Evolutionary conservation across 1,140 invertebrate genomes (phyloP), one percentile per base, ranked within the genome.

Genomic region (Theocolax elegans): DNA sequence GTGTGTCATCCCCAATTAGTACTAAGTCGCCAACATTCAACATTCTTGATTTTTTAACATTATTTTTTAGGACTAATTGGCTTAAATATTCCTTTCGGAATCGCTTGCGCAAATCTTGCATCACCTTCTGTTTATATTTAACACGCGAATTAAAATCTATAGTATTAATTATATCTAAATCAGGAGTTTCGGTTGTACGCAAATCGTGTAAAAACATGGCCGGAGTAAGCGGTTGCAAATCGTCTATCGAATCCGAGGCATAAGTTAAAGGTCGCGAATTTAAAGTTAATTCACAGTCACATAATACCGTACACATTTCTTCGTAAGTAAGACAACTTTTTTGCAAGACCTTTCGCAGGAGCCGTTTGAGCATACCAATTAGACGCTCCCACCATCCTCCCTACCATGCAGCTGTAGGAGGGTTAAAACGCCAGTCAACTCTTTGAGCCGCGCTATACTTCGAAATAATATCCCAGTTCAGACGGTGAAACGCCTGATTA

Each of bases 191-290:
- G 10, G 25, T 49, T 62, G 73, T 54, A 25, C 21, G 10, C 54
- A 71, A 48, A 12, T 75, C 74, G 31, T 74, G 74, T 48, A 80
- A 62, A 63, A 80, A 80, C 72, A 76, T 79, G 8, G 31, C 40
- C 2, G 79, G 83, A 19, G 3, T 15, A 0, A 72, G 25, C 13
- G 56, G n/a, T 21, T 42, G 25, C 15, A 51, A 44, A 44, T 48
- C 53, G 8, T 9, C 27, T 13, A 38, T 42, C 62, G 83, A 74
- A 17, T 74, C 74, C 0, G 68, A 73, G 9, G 81, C 21, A 49
- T 76, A 78, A 38, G 79, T 81, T 0, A 83, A 46, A 1, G 80
- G 80, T 42, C 81, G 40, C 7, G 71, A 67, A 70, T 83, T 80
- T 3, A 84, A 53, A n/a, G 77, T 63, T n/a, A 70, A 62, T 75